Evolutionary conservation across 2,797 vertebrate species (phyloP), one percentile per base, ranked within the genome.

Genomic region (Arremon brunneinucha): DNA sequence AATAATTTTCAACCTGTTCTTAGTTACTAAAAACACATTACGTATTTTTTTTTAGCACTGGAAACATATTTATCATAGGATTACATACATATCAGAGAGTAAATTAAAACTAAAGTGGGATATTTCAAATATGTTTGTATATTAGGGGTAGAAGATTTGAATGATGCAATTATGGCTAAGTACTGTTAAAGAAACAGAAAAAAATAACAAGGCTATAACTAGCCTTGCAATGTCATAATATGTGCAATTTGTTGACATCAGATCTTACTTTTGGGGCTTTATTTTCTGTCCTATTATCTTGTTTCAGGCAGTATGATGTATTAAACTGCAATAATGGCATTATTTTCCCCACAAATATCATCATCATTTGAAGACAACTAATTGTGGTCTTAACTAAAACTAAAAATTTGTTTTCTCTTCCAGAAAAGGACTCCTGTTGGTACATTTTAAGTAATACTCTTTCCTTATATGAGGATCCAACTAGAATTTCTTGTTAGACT

Each of bases 11-110:
- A 52, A 18, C 6, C 8, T 70, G 1, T 0, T 70, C 8, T 14
- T 67, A 7, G 3, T 43, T 88, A 50, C 34, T 60, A 39, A 77
- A 91, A 85, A 4, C 1, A 3, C 4, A 43, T 26, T 71, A 52
- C 1, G 3, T 43, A 6, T 0, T 19, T 75, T 1, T 1, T 34
- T 88, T 9, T 44, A 47, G 11, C 11, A 32, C 14, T 56, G 28
- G 9, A 53, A 75, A 82, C 52, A 49, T 67, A 50, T 43, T 62
- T 62, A 12, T 77, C 8, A 6, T 57, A 24, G 12, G 7, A 53
- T 46, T 24, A 24, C 8, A 68, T n/a, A 41, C 6, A 21, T 56
- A 76, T 44, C 12, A 62, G n/a, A 70, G 1, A 87, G 4, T 19
- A 10, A 71, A 18, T 5, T 71, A 35, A 93, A 79, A 68, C 10